Percentiles rank a stretch among this genome's conserved stretches.
Conservation (phyloP, 2,888 invertebrate genomes). For the Agriopis marginaria region DNA sequence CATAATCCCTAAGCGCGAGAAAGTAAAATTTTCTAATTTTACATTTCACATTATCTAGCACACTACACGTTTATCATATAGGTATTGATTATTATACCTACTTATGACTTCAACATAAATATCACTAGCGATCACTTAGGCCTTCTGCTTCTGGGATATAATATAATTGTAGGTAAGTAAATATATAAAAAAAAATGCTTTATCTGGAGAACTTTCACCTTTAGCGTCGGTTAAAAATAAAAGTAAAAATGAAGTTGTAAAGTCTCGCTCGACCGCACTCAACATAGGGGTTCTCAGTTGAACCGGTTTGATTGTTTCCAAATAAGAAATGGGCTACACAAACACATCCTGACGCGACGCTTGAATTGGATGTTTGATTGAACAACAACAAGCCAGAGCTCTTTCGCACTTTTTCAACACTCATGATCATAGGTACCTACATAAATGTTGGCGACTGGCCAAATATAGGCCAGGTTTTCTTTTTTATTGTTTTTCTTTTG, state of each 20-base stretch:
- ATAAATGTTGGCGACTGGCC: neutral
- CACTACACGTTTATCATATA: no score
- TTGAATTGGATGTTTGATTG: neutral
- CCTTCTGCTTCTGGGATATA: no score
- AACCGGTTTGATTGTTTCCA: conserved; percentile 21
- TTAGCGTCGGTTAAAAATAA: no score
- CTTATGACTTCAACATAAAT: no score
- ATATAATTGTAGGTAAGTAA: no score
- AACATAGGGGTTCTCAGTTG: conserved; percentile 1
- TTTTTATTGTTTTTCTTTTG: no score
- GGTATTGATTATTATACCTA: no score
- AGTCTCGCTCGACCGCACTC: neutral
- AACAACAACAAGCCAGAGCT: neutral
- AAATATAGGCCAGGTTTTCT: no score
- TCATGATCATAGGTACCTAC: neutral
- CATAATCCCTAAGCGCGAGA: neutral
- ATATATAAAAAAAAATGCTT: no score
- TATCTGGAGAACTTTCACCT: no score
- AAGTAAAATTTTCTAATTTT: neutral
- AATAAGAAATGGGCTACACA: conserved; percentile 12
- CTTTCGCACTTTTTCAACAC: no score
- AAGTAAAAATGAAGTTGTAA: neutral
- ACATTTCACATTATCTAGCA: neutral
- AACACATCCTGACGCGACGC: conserved; percentile 1
- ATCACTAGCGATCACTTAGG: no score